Evolutionary conservation across 1,140 invertebrate genomes (phyloP), one percentile per base, ranked within the genome.

Genomic region (Nymphalis io): DNA sequence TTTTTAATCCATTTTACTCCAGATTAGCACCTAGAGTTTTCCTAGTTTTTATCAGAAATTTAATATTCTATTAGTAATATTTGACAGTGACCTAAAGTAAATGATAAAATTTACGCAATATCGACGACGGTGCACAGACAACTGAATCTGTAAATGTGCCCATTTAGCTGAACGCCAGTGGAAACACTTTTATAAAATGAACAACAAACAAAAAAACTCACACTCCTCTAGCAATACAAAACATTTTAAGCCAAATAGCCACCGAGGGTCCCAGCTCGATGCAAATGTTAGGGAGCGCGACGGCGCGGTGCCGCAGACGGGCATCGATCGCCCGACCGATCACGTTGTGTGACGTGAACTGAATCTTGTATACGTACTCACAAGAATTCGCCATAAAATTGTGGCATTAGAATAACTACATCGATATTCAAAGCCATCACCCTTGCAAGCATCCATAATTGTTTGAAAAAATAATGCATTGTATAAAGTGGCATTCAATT

Each of bases 311-410:
- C 33, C 18, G 38, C 33, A 46, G 55, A 23, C 53, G 58, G 33
- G 46, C 60, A 69, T 69, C 68, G 68, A 69, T 69, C 68, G 68
- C 13, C 46, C 40, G 40, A 66, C 64, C 55, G 39, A n/a, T 23
- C 62, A 53, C 38, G 48, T 53, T 13, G 40, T 10, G n/a, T 23
- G 13, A 69, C 68, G 68, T 69, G 68, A 16, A 21, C 51, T 23
- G 68, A 69, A 69, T 69, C 40, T 51, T 11, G 27, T 48, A 62
- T 33, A 51, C 21, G 60, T 55, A 55, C 51, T 27, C 51, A 55
- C 62, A 53, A 40, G 33, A 64, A 55, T 20, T 40, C 48, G 33
- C 51, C 39, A 27, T 57, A 42, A 44, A 57, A 42, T 57, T 42
- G 13, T 21, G 33, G 51, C 38, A 44, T 57, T 27, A 21, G 20